Base-by-base conservation (phyloP, 2,888 invertebrate species). In the Tetanocera ferruginea region DNA sequence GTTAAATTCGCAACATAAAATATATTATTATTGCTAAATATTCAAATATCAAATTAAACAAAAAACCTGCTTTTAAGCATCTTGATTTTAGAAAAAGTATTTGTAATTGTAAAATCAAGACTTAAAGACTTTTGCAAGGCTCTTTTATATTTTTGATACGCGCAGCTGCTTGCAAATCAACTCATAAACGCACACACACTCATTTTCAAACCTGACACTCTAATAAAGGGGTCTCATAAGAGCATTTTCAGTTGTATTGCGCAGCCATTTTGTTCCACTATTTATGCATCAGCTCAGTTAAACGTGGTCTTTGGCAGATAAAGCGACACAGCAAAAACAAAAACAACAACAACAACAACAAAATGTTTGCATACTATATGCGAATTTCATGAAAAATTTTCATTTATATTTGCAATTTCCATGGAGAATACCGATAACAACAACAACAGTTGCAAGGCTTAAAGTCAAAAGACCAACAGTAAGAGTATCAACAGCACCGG, bases 311-410 rank as follows among this genome's bases (percentile, higher is more conserved):
- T 37, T 37, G 37, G 37, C 1, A 37, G 37, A 37, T 37, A 37
- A 37, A 37, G 8, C 5, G 37, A 37, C 37, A 34, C 5, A n/a
- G n/a, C n/a, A n/a, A n/a, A n/a, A n/a, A n/a, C n/a, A n/a, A n/a
- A n/a, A n/a, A n/a, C n/a, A n/a, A n/a, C n/a, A n/a, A 34, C 31
- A 34, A 8, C 57, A 57, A 57, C 64, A 51, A 28, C 9, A 51
- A 69, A 25, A 69, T 37, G 8, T 37, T 37, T 37, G 8, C 37
- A 37, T 37, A 37, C 37, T 37, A 37, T 51, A 69, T 69, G 28
- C 25, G 49, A 69, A 23, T 69, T 69, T 69, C 49, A 69, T 69
- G 69, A 69, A 69, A 37, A 49, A 69, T 69, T 69, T 31, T 34
- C 49, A 49, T 69, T 69, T 23, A 49, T 23, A 43, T 69, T 69